phyloP scores from a whole-genome alignment of 2,888 invertebrate species.

The Gastrophysa polygoni region DNA sequence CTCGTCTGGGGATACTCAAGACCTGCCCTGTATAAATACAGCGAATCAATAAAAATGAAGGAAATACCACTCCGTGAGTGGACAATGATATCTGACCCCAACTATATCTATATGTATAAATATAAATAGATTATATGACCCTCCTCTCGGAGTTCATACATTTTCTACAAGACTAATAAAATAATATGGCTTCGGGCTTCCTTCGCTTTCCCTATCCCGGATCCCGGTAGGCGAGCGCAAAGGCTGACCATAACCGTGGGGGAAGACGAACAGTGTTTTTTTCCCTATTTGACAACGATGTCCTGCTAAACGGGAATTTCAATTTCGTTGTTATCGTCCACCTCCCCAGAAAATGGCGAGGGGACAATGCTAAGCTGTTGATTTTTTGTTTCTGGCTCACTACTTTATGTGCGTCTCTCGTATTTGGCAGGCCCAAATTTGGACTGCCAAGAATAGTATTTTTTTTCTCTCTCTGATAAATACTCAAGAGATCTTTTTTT shows the following conservation, averaged over 20 bases:
- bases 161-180: slow-evolving; percentile 35
- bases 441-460: too few relatives aligned
- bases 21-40: too few relatives aligned
- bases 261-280: slow-evolving; percentile 24
- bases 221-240: slow-evolving; percentile 19
- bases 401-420: too few relatives aligned
- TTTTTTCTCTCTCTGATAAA: too few relatives aligned
- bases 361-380: neutral
- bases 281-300: slow-evolving; percentile 19
- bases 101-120: slow-evolving; percentile 34
- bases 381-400: too few relatives aligned
- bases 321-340: slow-evolving; percentile 22
- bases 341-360: slow-evolving; percentile 15
- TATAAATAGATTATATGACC: slow-evolving; percentile 37
- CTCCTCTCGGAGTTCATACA: slow-evolving; percentile 31
- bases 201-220: slow-evolving; percentile 22
- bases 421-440: too few relatives aligned
- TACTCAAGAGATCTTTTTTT: too few relatives aligned
- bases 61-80: slow-evolving; percentile 25
- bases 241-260: slow-evolving; percentile 19
- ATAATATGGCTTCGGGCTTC: slow-evolving; percentile 31
- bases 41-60: slow-evolving; percentile 25
- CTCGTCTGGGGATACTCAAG: too few relatives aligned
- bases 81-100: slow-evolving; percentile 34
- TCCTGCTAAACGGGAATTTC: slow-evolving; percentile 25